phyloP scores from a whole-genome alignment of 2,888 invertebrate genomes.

The Graphium colonna region DNA sequence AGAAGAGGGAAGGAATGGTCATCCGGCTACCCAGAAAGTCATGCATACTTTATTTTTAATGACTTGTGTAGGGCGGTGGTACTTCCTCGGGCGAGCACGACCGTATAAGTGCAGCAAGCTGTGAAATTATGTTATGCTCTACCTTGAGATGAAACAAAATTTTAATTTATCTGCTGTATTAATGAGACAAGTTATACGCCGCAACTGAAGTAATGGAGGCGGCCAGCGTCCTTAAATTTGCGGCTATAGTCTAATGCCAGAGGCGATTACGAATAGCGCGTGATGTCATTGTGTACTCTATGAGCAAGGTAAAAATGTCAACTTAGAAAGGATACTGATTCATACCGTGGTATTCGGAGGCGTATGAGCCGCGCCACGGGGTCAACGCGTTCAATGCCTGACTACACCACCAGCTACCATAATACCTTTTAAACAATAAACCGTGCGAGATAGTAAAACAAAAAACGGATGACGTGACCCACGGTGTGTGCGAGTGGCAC shows the following conservation, averaged over 20 bases:
- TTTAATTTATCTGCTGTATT: too few species aligned
- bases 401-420: conserved; percentile 52
- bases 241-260: not conserved
- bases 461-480: conserved; percentile 53
- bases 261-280: conserved; percentile 23
- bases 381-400: conserved; percentile 63
- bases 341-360: conserved; percentile 45
- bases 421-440: conserved; percentile 60
- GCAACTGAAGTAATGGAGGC: too few species aligned
- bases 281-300: conserved; percentile 47
- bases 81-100: too few species aligned
- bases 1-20: too few species aligned
- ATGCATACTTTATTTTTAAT: too few species aligned
- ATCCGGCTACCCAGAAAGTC: too few species aligned
- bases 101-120: too few species aligned
- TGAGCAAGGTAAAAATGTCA: conserved; percentile 32
- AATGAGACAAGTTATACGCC: too few species aligned
- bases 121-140: too few species aligned
- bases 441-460: conserved; percentile 50
- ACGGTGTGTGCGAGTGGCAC: conserved; percentile 55
- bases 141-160: too few species aligned
- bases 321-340: conserved; percentile 52
- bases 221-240: too few species aligned
- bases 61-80: too few species aligned
- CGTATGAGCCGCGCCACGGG: conserved; percentile 48